Base-by-base conservation (phyloP, 2,888 invertebrate species). In the Prionchulus punctatus region DNA sequence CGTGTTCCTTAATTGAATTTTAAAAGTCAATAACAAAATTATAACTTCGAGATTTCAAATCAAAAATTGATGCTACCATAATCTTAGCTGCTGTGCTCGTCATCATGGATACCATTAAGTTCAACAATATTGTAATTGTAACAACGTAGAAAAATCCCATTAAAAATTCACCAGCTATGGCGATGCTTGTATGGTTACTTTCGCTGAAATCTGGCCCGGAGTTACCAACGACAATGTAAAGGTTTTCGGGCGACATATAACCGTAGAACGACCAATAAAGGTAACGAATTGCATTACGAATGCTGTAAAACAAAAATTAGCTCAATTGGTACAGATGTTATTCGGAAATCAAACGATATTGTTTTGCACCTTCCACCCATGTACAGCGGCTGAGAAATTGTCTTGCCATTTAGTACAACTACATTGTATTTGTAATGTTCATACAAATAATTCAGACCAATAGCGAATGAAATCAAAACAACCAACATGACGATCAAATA, bases 401-500 rank as follows among this genome's bases (percentile, higher is more conserved):
- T 26, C 12, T 7, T 7, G 27, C 50, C 30, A 15, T 28, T 21
- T 7, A 26, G 27, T 28, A 26, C 7, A 28, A 28, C 50, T 15
- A 28, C 23, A 21, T 49, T 54, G 57, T 64, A 62, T 48, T 60
- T 61, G 59, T 49, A 49, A 28, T 49, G 50, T 30, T 49, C 50
- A 47, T 64, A 64, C 42, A 63, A 21, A 27, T 50, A 53, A 60
- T 60, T 61, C 36, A 67, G 48, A 31, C 66, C 67, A 26, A 66
- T 61, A 12, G 67, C 64, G 57, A 70, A 70, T 2, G 66, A 63
- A 51, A 65, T 18, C 31, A 67, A 59, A 21, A 69, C 59, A 27
- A 67, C 54, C 1, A 57, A 25, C 62, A 69, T 67, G 42, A 69
- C 64, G 2, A 65, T 30, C 57, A 70, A 55, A 59, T 69, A 70